Evolutionary conservation across 1,140 invertebrate genomes (phyloP).

Genomic region (Bombus haemorrhoidalis): DNA sequence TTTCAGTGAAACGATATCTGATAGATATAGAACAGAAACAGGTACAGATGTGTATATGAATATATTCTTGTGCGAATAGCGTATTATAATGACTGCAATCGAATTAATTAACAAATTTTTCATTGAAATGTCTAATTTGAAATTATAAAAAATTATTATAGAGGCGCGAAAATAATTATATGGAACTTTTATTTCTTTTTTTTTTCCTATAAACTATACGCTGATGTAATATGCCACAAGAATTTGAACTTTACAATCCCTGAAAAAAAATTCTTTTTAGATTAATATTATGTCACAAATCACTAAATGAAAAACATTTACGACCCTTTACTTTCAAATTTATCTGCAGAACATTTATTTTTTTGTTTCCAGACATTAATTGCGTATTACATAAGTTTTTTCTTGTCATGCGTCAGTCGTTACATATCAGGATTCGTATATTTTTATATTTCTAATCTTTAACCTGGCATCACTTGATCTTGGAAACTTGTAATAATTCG

Average conservation of each 20-base stretch:
- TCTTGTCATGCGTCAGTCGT: rapidly evolving
- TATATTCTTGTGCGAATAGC: background rate
- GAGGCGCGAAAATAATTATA: background rate
- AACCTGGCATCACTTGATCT: background rate
- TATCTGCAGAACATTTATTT: background rate
- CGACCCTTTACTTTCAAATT: background rate
- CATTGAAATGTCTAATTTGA: background rate
- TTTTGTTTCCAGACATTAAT: background rate
- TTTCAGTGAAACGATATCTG: background rate
- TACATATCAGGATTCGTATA: background rate
- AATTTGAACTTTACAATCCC: background rate
- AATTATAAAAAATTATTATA: too few relatives aligned
- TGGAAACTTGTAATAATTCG: background rate
- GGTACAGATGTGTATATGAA: background rate
- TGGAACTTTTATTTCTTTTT: background rate
- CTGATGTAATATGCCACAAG: background rate
- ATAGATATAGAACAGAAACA: background rate
- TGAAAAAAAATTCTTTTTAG: background rate
- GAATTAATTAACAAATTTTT: background rate
- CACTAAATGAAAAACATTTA: background rate
- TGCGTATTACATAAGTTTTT: background rate
- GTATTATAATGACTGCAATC: too few relatives aligned
- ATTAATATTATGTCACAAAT: background rate
- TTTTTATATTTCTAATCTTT: background rate
- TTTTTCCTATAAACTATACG: too few relatives aligned